phyloP scores from a whole-genome alignment of 1,140 invertebrate genomes.

The Himalopsyche phryganea region DNA sequence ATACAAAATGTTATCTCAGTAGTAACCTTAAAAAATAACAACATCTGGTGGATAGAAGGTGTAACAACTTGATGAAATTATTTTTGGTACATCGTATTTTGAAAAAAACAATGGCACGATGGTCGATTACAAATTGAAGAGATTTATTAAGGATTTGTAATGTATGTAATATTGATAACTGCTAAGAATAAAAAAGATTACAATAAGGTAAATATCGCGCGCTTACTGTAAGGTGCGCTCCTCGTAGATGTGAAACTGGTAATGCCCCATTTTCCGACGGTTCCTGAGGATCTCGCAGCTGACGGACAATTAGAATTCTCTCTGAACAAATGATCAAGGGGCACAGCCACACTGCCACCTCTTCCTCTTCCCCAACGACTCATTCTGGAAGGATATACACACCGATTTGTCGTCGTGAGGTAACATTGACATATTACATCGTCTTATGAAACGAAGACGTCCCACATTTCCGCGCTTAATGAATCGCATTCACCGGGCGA shows the following conservation, averaged over 20 bases:
- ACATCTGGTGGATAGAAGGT: no score
- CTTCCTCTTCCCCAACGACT: conserved; percentile 59
- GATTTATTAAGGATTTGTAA: no score
- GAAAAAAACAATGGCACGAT: not conserved
- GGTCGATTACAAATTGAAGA: not conserved
- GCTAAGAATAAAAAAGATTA: no score
- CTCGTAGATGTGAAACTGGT: conserved; percentile 88
- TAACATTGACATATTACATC: conserved; percentile 8
- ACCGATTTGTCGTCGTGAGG: conserved; percentile 2
- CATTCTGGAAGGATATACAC: conserved; percentile 43
- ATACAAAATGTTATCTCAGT: no score
- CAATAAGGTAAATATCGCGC: not conserved
- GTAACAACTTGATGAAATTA: not conserved
- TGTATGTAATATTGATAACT: no score
- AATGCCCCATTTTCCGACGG: conserved; percentile 89
- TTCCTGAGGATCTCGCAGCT: conserved; percentile 82
- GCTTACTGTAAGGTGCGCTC: conserved; percentile 69
- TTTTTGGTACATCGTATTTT: not conserved
- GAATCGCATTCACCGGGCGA: conserved; percentile 1
- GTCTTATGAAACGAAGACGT: not conserved
- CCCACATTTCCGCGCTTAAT: conserved; percentile 3
- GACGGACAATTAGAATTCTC: conserved; percentile 85
- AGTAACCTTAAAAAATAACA: no score
- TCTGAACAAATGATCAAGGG: conserved; percentile 61
- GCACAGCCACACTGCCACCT: conserved; percentile 58